Evolutionary conservation across 1,140 invertebrate genomes (phyloP), one percentile per base, ranked within the genome.

Genomic region (Bombus confusus): DNA sequence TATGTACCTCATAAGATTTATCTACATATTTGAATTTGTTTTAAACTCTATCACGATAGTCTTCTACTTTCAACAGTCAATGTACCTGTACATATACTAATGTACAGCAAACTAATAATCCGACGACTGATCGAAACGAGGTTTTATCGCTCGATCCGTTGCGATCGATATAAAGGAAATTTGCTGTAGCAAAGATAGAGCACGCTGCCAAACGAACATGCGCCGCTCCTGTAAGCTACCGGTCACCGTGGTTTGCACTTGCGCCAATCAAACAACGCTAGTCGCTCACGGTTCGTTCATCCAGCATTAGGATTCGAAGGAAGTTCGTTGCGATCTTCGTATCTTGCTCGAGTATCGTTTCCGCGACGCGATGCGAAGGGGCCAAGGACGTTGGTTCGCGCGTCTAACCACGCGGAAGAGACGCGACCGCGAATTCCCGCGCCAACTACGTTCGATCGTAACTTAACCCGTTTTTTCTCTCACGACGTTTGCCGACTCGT

Each of bases 221-320:
- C 69, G 6, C 15, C 69, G 15, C n/a, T 3, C 57, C 25, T 28
- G 28, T 12, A 34, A 66, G 13, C 52, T 37, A 12, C 18, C 72
- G 37, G 25, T 62, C 43, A 73, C 57, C 62, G 34, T 34, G 52
- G 41, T 84, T 86, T 81, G 62, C 85, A 83, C 76, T 71, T 87
- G 71, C 52, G 41, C 12, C 28, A 39, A 87, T 86, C 84, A 77
- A 90, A 85, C 79, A 88, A 91, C 76, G 31, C 25, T 85, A 43
- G 25, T 84, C 87, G 77, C 77, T 81, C 86, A 74, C 76, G 22
- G 43, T 72, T 75, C 77, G 76, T 81, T 74, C 84, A 72, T 85
- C 41, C 79, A 34, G 18, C 47, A 80, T 84, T 80, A 47, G 66
- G 34, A 80, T 72, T 34, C 75, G 72, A 84, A 77, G 64, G 72